A percentile compares a stretch with the other conserved stretches of the same genome.
Evolutionary conservation across 37 sponge, comb jelly and placozoan species (phyloP).

Genomic region (Chondrosia reniformis): DNA sequence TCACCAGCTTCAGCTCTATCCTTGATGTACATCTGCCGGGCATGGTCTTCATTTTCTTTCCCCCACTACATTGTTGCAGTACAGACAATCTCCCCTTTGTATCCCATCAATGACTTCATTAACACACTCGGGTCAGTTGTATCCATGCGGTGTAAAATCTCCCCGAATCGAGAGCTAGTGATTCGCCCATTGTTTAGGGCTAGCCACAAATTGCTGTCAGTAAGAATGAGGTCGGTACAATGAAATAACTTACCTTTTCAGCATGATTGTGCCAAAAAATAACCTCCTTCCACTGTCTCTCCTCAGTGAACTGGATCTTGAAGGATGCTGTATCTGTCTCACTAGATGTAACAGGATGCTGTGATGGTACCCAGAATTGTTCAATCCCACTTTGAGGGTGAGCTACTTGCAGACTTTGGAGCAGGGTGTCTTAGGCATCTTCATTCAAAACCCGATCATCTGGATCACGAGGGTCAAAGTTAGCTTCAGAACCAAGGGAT

Average conservation of each 20-base stretch:
- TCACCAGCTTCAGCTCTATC: slow-evolving; percentile 5
- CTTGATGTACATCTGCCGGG: neutral
- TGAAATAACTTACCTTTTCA: neutral
- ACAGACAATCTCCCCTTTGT: neutral
- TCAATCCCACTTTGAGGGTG: neutral
- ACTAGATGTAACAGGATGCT: neutral
- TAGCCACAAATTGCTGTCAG: neutral
- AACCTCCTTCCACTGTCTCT: neutral
- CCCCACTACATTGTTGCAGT: slow-evolving; percentile 13
- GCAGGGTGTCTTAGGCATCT: neutral
- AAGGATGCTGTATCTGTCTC: neutral
- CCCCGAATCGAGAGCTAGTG: slow-evolving; percentile 9
- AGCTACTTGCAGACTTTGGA: neutral
- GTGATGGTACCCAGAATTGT: neutral
- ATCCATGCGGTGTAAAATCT: neutral
- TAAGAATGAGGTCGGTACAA: neutral
- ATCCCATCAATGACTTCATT: slow-evolving; percentile 10
- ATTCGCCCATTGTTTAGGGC: slow-evolving; percentile 1
- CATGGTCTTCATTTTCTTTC: slow-evolving; percentile 5
- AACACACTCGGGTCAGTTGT: neutral
- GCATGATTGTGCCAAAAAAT: neutral
- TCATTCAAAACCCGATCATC: slow-evolving; percentile 3
- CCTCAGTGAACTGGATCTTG: neutral
- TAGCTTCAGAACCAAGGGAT: too few relatives aligned
- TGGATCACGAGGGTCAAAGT: slow-evolving; percentile 13